Conservation (phyloP, 2,888 invertebrate genomes). For the Cantharis rufa region DNA sequence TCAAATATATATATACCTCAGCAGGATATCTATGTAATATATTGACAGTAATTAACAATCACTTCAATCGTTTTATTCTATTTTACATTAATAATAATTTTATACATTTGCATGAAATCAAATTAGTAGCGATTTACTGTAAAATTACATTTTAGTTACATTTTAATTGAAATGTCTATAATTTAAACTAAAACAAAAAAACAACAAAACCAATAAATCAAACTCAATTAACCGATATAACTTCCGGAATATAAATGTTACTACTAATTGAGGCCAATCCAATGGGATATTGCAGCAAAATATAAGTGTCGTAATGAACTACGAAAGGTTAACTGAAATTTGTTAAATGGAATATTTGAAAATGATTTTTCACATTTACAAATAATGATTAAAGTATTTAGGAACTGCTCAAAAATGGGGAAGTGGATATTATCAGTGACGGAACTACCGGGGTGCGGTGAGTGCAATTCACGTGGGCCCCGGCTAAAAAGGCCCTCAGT, state of each 20-base stretch:
- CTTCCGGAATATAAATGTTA: background rate
- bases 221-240: background rate
- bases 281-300: background rate
- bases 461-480: too few relatives aligned
- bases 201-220: background rate
- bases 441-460: too few relatives aligned
- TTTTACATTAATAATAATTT: background rate
- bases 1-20: background rate
- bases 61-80: background rate
- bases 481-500: too few relatives aligned
- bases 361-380: too few relatives aligned
- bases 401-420: too few relatives aligned
- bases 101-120: background rate
- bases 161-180: background rate
- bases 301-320: background rate
- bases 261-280: background rate
- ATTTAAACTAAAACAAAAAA: background rate
- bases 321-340: background rate
- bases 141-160: background rate
- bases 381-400: too few relatives aligned
- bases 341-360: too few relatives aligned
- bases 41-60: background rate
- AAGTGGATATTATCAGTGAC: too few relatives aligned
- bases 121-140: background rate
- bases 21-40: background rate